Evolutionary conservation across 2,888 invertebrate genomes (phyloP).

Genomic region (Melipona bicolor): DNA sequence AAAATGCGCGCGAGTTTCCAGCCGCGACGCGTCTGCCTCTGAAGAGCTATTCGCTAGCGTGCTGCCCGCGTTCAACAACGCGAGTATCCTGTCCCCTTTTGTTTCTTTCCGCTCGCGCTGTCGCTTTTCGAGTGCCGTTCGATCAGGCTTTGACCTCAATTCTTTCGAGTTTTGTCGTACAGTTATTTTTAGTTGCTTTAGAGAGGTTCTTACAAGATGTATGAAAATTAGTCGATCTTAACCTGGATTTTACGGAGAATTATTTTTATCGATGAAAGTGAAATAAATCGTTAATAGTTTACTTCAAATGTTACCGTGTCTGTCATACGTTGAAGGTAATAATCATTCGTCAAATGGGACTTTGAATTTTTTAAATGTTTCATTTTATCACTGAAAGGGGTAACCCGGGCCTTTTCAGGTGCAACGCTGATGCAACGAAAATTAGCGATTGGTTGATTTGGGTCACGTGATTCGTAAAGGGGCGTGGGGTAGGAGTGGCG

Average conservation of each 20-base stretch:
- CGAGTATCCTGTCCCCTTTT: not conserved
- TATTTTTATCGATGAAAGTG: not conserved
- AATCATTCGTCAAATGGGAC: too few relatives aligned
- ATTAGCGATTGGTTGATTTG: too few relatives aligned
- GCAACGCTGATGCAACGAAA: too few relatives aligned
- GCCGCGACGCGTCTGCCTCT: conserved; percentile 6
- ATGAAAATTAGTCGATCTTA: not conserved
- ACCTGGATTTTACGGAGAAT: not conserved
- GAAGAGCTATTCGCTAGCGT: conserved; percentile 7
- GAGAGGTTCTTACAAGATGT: not conserved
- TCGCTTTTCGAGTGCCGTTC: not conserved
- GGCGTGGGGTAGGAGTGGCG: too few relatives aligned
- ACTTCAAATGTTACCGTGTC: too few relatives aligned
- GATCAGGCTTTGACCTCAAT: not conserved
- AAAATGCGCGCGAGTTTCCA: conserved; percentile 41
- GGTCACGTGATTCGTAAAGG: too few relatives aligned
- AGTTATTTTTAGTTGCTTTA: not conserved
- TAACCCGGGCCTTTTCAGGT: too few relatives aligned
- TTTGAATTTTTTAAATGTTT: too few relatives aligned
- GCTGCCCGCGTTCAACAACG: not conserved
- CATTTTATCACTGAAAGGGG: too few relatives aligned
- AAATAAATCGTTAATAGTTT: not conserved
- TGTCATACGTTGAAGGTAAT: too few relatives aligned
- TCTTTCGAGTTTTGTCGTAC: not conserved
- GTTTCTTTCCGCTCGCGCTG: not conserved